Conservation (phyloP, 2,888 invertebrate species). For the Ditylenchus weischeri region DNA sequence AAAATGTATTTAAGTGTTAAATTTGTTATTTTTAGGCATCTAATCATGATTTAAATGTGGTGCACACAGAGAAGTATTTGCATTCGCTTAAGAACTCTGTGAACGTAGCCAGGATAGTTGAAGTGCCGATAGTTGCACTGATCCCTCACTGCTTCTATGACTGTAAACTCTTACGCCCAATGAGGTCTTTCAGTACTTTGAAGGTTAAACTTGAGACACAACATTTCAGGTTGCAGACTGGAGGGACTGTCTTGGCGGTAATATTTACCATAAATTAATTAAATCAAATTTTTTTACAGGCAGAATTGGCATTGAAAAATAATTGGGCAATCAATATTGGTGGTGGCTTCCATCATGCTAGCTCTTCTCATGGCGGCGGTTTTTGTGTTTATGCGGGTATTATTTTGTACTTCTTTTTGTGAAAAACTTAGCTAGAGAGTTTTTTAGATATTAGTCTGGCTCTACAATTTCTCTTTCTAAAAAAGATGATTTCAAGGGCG, state of each 20-base stretch:
- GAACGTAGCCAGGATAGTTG: conserved; percentile 58
- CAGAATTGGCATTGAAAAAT: conserved; percentile 75
- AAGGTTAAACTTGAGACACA: conserved; percentile 11
- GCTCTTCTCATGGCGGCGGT: conserved; percentile 77
- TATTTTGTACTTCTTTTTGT: no score
- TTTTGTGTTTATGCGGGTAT: conserved; percentile 78
- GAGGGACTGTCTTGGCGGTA: conserved; percentile 74
- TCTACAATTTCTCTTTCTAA: conserved; percentile 69
- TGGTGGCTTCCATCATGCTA: conserved; percentile 88
- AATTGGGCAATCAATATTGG: conserved; percentile 88
- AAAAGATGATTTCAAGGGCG: conserved; percentile 59
- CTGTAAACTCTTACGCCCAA: conserved; percentile 71
- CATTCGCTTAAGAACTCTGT: conserved; percentile 68
- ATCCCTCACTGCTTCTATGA: conserved; percentile 77
- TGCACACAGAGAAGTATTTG: conserved; percentile 75
- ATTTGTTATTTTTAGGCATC: conserved; percentile 62
- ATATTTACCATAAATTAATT: no score
- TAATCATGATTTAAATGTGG: conserved; percentile 71
- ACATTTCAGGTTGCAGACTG: conserved; percentile 63
- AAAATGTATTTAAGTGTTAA: no score
- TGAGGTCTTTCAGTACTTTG: conserved; percentile 47
- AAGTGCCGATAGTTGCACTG: conserved; percentile 72
- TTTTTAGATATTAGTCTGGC: conserved; percentile 70
- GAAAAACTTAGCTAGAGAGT: no score
- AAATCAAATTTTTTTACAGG: no score